Percentiles rank a stretch among this genome's conserved stretches.
Conservation (phyloP, 1,140 invertebrate species). For the Pseudobourletiella spinata region DNA sequence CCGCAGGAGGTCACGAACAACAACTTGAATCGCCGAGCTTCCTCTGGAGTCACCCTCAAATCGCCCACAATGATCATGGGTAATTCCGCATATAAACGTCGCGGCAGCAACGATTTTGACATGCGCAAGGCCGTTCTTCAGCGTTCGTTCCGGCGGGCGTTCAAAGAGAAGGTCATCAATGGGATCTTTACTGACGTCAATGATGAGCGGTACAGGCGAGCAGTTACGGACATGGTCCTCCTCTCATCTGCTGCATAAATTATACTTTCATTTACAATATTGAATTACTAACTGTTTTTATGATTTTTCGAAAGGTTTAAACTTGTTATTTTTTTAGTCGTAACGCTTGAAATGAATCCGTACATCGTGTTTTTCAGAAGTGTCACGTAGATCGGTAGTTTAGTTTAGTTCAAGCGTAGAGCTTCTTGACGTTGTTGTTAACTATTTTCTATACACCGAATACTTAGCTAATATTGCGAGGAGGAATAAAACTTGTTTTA, state of each 20-base stretch:
- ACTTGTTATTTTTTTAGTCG: too few species aligned
- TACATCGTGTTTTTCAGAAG: too few species aligned
- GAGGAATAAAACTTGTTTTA: too few species aligned
- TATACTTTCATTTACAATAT: too few species aligned
- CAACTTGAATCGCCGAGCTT: not conserved
- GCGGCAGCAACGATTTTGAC: not conserved
- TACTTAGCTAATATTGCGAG: too few species aligned
- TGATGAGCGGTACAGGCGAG: not conserved
- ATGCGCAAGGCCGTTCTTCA: conserved; percentile 1
- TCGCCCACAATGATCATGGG: not conserved
- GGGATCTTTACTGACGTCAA: not conserved
- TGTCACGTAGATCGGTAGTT: too few species aligned
- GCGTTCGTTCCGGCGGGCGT: not conserved
- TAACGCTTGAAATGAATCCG: too few species aligned
- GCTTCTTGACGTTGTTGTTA: too few species aligned
- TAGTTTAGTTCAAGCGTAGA: too few species aligned
- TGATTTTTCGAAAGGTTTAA: too few species aligned
- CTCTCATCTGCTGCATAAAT: not conserved
- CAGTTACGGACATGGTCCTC: not conserved
- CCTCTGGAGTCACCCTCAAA: not conserved
- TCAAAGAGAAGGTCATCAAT: not conserved
- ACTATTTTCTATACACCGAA: too few species aligned
- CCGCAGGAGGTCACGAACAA: not conserved
- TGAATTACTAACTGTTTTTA: too few species aligned
- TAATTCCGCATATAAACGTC: not conserved